Conservation (phyloP, 2,888 invertebrate genomes). For the Luperina nickerlii region DNA sequence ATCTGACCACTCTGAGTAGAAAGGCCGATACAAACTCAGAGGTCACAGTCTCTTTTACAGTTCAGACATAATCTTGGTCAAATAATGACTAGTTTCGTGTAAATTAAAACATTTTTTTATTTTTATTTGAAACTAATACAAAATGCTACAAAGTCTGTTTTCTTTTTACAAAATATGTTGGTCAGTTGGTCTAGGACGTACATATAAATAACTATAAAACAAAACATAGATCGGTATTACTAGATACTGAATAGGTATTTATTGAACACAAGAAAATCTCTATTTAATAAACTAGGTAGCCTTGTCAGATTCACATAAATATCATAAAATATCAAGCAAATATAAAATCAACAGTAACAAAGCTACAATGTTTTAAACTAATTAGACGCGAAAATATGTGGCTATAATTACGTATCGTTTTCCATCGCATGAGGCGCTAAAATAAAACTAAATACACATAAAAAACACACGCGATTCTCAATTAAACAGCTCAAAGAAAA, state of each 20-base stretch:
- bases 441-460: slow-evolving; percentile 50
- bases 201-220: neutral
- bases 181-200: neutral
- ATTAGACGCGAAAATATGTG: slow-evolving; percentile 42
- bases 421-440: slow-evolving; percentile 43
- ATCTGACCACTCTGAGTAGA: too few species aligned
- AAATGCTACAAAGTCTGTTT: neutral
- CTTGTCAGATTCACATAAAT: slow-evolving; percentile 6
- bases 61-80: too few species aligned
- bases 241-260: neutral
- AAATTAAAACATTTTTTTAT: neutral
- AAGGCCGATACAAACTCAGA: too few species aligned
- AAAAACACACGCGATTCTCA: slow-evolving; percentile 50
- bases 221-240: too few species aligned
- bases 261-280: neutral
- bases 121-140: neutral
- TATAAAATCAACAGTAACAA: slow-evolving; percentile 4
- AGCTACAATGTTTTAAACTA: slow-evolving; percentile 25
- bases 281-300: neutral
- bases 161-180: neutral
- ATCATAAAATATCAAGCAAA: neutral
- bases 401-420: slow-evolving; percentile 35
- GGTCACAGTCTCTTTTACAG: too few species aligned
- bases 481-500: slow-evolving; percentile 55
- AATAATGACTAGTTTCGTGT: slow-evolving; percentile 15